Evolutionary conservation across 2,797 vertebrate genomes (phyloP), one percentile per base, ranked within the genome.

Genomic region (Trachurus trachurus): DNA sequence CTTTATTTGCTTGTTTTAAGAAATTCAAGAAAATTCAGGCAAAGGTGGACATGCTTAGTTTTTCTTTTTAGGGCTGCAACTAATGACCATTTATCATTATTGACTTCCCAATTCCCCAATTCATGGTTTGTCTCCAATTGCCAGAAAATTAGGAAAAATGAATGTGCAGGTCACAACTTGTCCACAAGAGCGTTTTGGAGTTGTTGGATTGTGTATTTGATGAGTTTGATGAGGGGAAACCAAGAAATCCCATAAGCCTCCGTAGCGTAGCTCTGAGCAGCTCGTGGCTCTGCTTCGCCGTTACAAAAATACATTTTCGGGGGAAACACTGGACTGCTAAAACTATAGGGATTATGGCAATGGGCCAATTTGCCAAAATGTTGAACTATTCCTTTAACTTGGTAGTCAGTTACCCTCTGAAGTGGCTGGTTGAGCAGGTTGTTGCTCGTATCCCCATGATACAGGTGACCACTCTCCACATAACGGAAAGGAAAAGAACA

Each of bases 401-500:
- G 16, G 2, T 34, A 26, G 9, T 62, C 21, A 37, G 4, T 63
- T 11, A 19, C 17, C 4, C 9, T 44, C 31, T 49, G 21, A 54
- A 59, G 26, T 31, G 21, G 39, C 61, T 61, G 22, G 37, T 64
- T 64, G 12, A 47, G 17, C 22, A 56, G 42, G 45, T 21, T n/a
- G 7, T 45, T 66, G 22, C 22, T 74, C 5, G 6, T 62, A 11
- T 63, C 26, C 8, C 50, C 47, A 0, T 56, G 31, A 53, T 31
- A 15, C 19, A 74, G n/a, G 7, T 9, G 5, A 15, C 68, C 10
- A 10, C 54, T 34, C 16, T 64, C 31, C 22, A 54, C 26, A 60
- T 68, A 45, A 62, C 1, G 71, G 39, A 74, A 74, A 81, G 60
- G 31, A 39, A 58, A 60, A 62, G 13, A 61, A 34, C 37, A 21